Percentiles rank a stretch among this genome's conserved stretches.
Evolutionary conservation across 1,140 invertebrate genomes (phyloP).

Genomic region (Thaumatotibia leucotreta): DNA sequence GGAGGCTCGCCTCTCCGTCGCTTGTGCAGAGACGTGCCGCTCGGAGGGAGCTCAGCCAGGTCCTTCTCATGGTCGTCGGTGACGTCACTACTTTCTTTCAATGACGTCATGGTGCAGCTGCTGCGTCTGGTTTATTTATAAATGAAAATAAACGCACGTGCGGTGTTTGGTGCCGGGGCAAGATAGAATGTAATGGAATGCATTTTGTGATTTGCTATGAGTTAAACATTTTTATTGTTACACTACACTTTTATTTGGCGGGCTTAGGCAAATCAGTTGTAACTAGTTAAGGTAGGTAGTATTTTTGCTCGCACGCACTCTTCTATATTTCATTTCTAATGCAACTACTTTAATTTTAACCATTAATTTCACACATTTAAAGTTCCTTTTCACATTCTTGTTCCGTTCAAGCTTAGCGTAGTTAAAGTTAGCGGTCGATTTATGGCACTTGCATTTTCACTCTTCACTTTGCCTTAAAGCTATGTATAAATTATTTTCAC

Average conservation of each 20-base stretch:
- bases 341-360: too few relatives aligned
- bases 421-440: neutral
- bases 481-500: neutral
- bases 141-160: conserved; percentile 68
- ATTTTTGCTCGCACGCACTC: too few relatives aligned
- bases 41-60: conserved; percentile 54
- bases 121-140: conserved; percentile 52
- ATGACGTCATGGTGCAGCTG: conserved; percentile 51
- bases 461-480: neutral
- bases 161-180: conserved; percentile 23
- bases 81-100: conserved; percentile 53
- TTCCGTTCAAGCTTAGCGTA: too few relatives aligned
- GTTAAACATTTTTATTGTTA: too few relatives aligned
- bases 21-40: conserved; percentile 59
- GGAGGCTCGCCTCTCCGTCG: conserved; percentile 62
- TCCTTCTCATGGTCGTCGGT: conserved; percentile 37
- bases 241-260: too few relatives aligned
- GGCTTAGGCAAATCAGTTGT: too few relatives aligned
- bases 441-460: neutral
- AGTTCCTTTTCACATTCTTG: too few relatives aligned
- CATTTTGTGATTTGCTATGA: conserved; percentile 32
- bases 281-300: too few relatives aligned
- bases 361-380: too few relatives aligned
- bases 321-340: too few relatives aligned
- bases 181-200: conserved; percentile 53